Percentiles rank a stretch among this genome's conserved stretches.
These are phyloP conservation scores for Triplophysa yarkandensis DNA, from an alignment of 2,797 vertebrate genomes.

Conservation along the genomic window DNA sequence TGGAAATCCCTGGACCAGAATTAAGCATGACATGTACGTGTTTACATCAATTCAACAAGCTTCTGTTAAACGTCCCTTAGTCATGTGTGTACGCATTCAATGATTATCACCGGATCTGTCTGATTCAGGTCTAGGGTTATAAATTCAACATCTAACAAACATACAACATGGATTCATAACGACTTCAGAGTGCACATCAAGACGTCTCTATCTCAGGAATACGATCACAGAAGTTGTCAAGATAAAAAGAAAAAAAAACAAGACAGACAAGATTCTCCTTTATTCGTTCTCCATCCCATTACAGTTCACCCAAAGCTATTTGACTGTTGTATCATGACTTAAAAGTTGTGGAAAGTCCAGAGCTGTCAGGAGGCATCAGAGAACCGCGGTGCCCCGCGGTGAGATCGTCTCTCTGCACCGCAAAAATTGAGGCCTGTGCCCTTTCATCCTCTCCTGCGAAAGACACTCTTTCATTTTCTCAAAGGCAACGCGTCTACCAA, in stretches of 20 bases:
- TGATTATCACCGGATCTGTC: constrained; percentile 28
- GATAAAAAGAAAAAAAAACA: constrained; percentile 43
- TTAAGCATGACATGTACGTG: constrained; percentile 54
- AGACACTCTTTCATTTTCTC: constrained; percentile 58
- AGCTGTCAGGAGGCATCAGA: constrained; percentile 60
- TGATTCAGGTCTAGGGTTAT: constrained; percentile 5
- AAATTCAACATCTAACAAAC: constrained; percentile 46
- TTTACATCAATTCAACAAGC: constrained; percentile 49
- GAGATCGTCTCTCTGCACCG: constrained; percentile 48
- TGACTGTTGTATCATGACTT: constrained; percentile 60
- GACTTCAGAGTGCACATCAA: constrained; percentile 45
- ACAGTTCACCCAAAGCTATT: constrained; percentile 57
- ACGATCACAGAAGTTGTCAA: constrained; percentile 52
- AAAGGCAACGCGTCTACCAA: constrained; percentile 53
- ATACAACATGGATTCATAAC: constrained; percentile 23
- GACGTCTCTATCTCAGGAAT: constrained; percentile 46
- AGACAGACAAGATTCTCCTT: constrained; percentile 41
- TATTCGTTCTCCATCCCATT: constrained; percentile 45
- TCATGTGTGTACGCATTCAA: constrained; percentile 29
- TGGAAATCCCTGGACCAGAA: constrained; percentile 58
- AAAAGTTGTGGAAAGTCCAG: constrained; percentile 63
- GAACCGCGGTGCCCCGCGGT: constrained; percentile 53
- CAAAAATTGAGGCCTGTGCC: constrained; percentile 58
- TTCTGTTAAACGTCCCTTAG: constrained; percentile 17
- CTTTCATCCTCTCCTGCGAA: constrained; percentile 59